Conservation (phyloP, 2,888 invertebrate species). For the Lacanobia oleracea region DNA sequence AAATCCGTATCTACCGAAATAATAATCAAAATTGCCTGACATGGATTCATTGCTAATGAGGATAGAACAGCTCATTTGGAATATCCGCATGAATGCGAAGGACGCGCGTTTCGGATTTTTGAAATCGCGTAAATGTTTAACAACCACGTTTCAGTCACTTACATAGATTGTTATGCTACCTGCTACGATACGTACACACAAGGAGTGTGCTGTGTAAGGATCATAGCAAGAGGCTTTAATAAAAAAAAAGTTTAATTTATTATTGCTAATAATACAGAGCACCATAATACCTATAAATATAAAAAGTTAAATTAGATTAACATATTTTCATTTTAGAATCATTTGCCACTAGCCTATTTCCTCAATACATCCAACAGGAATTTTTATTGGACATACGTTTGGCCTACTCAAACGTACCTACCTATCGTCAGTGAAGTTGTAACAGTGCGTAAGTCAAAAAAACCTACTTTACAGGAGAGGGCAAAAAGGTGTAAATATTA, state of each 20-base stretch:
- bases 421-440: too few species aligned
- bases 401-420: too few species aligned
- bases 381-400: too few species aligned
- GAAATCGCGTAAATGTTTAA: too few species aligned
- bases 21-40: background rate
- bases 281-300: slow-evolving; percentile 26
- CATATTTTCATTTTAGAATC: background rate
- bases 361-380: background rate
- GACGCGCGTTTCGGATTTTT: too few species aligned
- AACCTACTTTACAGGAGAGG: too few species aligned
- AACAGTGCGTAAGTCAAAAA: too few species aligned
- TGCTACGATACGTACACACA: background rate
- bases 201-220: background rate
- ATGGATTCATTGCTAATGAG: background rate
- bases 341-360: slow-evolving; percentile 13
- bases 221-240: background rate
- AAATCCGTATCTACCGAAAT: too few species aligned
- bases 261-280: slow-evolving; percentile 47
- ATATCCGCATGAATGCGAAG: too few species aligned
- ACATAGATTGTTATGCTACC: background rate
- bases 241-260: too few species aligned
- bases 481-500: too few species aligned
- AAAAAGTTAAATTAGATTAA: background rate
- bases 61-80: background rate
- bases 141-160: too few species aligned